Evolutionary conservation across 2,888 invertebrate genomes (phyloP), one percentile per base, ranked within the genome.

Genomic region (Spialia ferax): DNA sequence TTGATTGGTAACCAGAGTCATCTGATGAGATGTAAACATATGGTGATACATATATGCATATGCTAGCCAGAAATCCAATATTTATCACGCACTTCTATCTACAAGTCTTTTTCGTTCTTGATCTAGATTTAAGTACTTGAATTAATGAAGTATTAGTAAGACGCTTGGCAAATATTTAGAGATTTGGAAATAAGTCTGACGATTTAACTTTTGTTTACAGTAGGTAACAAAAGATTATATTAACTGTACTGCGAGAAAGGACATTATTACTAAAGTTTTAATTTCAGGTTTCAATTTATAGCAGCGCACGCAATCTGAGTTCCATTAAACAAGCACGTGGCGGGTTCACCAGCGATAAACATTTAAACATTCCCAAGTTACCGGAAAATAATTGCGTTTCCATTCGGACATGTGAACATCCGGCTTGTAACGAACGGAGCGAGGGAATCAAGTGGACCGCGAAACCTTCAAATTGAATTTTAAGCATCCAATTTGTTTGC

Each of bases 381-480:
- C 82, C 78, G 80, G 73, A 80, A 86, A 87, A 89, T 89, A 88
- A 93, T 89, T 90, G 84, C 82, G 82, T 85, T 87, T 85, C 79
- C 85, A 85, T 87, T 86, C 78, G 83, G 81, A 86, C 84, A 86
- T 87, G 85, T 83, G 86, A 82, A 81, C 80, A 88, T 88, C 83
- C 88, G 82, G 89, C 82, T 86, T 85, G 87, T 86, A 89, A 87
- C 89, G 87, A 84, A 84, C 88, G 88, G 84, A 84, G 80, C 84
- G 87, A 85, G 83, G 87, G 87, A 89, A 91, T 90, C 88, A 90
- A 91, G 87, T 86, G 88, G 86, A 89, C 93, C 93, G 89, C 91
- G 90, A 92, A 93, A 92, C 93, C 91, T 92, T 91, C 86, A 91
- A 92, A 93, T 93, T 93, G 93, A 93, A 93, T 93, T 93, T 93